Conservation (phyloP, 2,888 invertebrate genomes). For the Diadromus collaris region DNA sequence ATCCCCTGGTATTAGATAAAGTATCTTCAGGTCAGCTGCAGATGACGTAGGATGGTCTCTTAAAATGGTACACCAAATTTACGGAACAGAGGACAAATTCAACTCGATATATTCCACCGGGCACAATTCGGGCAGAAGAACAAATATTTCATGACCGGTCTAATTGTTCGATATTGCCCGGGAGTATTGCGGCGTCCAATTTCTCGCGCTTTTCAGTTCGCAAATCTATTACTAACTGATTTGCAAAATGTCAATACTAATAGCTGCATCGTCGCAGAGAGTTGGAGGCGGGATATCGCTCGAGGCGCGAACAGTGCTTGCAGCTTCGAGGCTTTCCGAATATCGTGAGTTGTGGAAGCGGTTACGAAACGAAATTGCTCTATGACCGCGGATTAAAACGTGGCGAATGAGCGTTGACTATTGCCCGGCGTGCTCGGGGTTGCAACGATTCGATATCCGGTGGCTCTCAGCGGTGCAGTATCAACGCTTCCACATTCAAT, state of each 20-base stretch:
- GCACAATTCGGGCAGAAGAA: background rate
- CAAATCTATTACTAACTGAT: conserved; percentile 33
- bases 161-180: conserved; percentile 16
- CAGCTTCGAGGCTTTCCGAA: conserved; percentile 36
- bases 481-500: conserved; percentile 9
- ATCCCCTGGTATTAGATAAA: too few species aligned
- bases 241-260: conserved; percentile 37
- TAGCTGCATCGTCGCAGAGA: background rate
- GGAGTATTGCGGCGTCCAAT: conserved; percentile 4
- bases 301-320: conserved; percentile 4
- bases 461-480: conserved; percentile 20
- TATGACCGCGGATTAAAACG: conserved; percentile 52
- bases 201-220: conserved; percentile 4
- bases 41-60: background rate
- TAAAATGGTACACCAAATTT: background rate
- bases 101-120: background rate
- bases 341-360: conserved; percentile 50
- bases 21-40: too few species aligned
- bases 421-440: background rate
- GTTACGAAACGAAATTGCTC: conserved; percentile 40
- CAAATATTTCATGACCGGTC: conserved; percentile 1
- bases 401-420: conserved; percentile 18
- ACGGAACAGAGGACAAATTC: background rate
- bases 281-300: background rate
- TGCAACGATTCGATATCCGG: conserved; percentile 46